Evolutionary conservation across 2,888 invertebrate genomes (phyloP).

Genomic region (Plebejus anna): DNA sequence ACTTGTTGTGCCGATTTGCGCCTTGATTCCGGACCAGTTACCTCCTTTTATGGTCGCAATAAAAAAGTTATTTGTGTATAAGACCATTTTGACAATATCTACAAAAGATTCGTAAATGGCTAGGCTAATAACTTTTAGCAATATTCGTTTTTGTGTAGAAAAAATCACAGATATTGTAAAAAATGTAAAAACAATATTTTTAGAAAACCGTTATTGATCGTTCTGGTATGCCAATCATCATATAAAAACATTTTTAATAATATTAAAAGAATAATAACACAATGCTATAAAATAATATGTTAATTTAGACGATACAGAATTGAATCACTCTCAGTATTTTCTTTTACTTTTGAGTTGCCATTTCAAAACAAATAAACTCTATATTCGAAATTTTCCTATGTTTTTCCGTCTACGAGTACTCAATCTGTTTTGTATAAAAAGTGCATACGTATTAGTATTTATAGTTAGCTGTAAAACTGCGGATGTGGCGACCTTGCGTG

Average conservation of each 20-base stretch:
- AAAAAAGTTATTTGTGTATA: slow-evolving; percentile 17
- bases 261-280: no score
- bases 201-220: no score
- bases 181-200: no score
- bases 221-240: no score
- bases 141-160: not conserved
- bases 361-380: no score
- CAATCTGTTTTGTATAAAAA: not conserved
- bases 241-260: no score
- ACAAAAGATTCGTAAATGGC: not conserved
- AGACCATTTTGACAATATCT: not conserved
- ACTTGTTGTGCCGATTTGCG: slow-evolving; percentile 58
- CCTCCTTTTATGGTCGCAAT: slow-evolving; percentile 53
- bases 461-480: not conserved
- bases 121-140: not conserved
- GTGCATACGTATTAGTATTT: slow-evolving; percentile 7
- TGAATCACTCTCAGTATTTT: no score
- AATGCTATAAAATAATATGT: no score
- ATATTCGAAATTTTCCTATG: not conserved
- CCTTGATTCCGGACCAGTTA: slow-evolving; percentile 50
- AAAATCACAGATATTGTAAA: not conserved
- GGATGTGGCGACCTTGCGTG: slow-evolving; percentile 39
- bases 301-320: no score
- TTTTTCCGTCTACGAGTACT: not conserved
- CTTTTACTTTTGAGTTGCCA: no score